Evolutionary conservation across 2,113 vertebrate species (phyloP), one percentile per base, ranked within the genome.

Genomic region (Silurus meridionalis): DNA sequence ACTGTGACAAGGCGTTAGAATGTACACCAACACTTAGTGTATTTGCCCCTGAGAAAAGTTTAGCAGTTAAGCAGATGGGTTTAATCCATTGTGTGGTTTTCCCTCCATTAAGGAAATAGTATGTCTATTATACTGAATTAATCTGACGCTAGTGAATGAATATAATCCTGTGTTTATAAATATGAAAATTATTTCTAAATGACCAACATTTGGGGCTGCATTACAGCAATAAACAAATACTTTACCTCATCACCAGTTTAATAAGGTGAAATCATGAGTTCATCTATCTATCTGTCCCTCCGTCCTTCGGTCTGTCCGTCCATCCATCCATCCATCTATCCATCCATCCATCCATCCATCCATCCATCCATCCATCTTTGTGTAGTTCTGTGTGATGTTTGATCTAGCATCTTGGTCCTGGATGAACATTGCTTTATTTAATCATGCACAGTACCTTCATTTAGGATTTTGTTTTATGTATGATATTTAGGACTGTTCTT

Each of bases 1-100:
- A 90, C 89, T 91, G 85, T 94, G 94, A 95, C 92, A 94, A 92
- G 93, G 94, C 58, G 93, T 94, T 95, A 95, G 90, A 93, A 92
- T 91, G 88, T 81, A 91, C 89, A 74, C 87, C 91, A 93, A 93
- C 94, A 92, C 93, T 92, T 93, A 94, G 87, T 91, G 91, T 91
- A 37, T 93, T 92, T 94, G 93, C 93, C 94, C 94, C 91, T 93
- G 91, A 94, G 94, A 93, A 92, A 89, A 90, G 91, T 89, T 92
- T 86, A 92, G 83, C 90, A 91, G 91, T 88, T 90, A 86, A 94
- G 91, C 94, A 95, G 93, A 94, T 95, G 94, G 93, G 91, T 92
- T 93, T 87, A 86, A 92, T 92, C 88, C 28, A 48, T 25, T 61
- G 17, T 61, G 57, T 46, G 19, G 57, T 80, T 46, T 60, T 60